Conservation (phyloP, 2,113 vertebrate genomes). For the Alethe castanea region DNA sequence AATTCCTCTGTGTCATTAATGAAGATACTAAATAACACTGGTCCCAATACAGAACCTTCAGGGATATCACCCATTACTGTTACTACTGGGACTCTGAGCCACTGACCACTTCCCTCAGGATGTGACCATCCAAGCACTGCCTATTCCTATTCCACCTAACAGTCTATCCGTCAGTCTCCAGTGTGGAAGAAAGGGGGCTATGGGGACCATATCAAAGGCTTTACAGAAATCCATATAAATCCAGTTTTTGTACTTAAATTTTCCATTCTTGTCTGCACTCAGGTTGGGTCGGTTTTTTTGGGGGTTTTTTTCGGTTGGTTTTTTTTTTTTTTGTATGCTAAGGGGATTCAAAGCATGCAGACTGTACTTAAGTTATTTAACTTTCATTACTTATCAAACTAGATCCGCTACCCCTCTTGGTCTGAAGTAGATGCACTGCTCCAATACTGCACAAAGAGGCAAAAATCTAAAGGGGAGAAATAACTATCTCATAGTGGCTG, state of each 20-base stretch:
- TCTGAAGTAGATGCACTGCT: background rate
- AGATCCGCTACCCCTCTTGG: background rate
- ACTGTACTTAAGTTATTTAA: background rate
- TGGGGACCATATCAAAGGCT: background rate
- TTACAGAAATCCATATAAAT: background rate
- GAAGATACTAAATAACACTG: background rate
- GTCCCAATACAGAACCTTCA: no score
- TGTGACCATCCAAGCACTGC: background rate
- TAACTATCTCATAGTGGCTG: background rate
- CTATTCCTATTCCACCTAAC: background rate
- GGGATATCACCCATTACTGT: background rate
- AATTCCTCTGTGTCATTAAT: background rate
- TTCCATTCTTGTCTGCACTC: background rate
- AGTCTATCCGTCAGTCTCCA: background rate
- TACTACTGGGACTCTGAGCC: background rate
- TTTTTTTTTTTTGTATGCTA: background rate
- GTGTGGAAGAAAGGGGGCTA: background rate
- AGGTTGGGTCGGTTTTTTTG: background rate
- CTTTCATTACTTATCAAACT: background rate
- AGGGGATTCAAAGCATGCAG: background rate
- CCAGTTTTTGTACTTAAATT: background rate
- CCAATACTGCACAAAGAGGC: background rate
- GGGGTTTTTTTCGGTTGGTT: background rate
- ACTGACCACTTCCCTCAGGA: background rate
- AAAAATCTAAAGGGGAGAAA: background rate